Evolutionary conservation across 2,113 vertebrate species (phyloP), one percentile per base, ranked within the genome.

Genomic region (Etheostoma cragini): DNA sequence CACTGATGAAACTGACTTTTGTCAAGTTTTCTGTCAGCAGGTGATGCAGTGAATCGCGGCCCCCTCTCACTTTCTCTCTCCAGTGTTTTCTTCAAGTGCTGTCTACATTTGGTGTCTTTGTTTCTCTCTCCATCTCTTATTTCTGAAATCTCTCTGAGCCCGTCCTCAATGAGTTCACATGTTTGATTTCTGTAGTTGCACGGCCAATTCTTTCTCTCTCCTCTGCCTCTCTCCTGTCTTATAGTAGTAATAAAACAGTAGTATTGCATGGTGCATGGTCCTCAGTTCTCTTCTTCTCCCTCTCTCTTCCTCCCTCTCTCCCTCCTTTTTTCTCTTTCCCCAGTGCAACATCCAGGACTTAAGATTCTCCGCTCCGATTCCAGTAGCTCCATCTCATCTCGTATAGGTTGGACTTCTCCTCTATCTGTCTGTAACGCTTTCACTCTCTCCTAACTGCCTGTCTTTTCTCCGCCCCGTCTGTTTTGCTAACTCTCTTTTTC

Each of bases 351-450:
- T 93, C 97, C 96, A 71, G 96, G 97, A 93, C 96, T 95, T 96
- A 98, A 97, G 96, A 96, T 97, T 93, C 96, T 97, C 89, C 96
- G 96, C 94, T 97, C 96, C 93, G 96, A 97, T 90, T 98, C 97
- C 95, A 96, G 96, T 96, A 97, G 96, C 95, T 97, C 96, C 92
- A 95, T 98, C 95, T 96, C 97, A 95, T 97, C 96, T 95, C 96
- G 96, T 94, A 95, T 97, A 97, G 97, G 97, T 97, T 95, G 94
- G 95, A 88, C 68, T 93, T 87, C 90, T 92, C 84, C 90, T 90
- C 89, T 93, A 38, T 65, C 80, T 85, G 81, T 65, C 80, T 85
- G 81, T 83, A 75, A 63, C 67, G 67, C 72, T 76, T 88, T 77
- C 76, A 49, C 71, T 57, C 66, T 71, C 76, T 88, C 73, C 81